Evolutionary conservation across 2,888 invertebrate genomes (phyloP), one percentile per base, ranked within the genome.

Genomic region (Trissoscelio sp.): DNA sequence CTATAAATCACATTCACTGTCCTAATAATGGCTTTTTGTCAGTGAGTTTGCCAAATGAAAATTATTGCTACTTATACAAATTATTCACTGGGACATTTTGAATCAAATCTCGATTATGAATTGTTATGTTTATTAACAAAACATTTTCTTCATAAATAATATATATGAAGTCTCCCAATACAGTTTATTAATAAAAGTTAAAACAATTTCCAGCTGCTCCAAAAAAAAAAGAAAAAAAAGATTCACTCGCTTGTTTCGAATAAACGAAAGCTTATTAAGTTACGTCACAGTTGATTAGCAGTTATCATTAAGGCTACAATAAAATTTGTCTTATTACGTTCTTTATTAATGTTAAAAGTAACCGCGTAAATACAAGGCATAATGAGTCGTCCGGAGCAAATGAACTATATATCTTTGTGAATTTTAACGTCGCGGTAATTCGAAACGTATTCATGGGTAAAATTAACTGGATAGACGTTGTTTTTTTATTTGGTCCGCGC

Each of bases 11-110:
- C 14, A 24, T 20, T n/a, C 62, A 62, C 31, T 62, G 77, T 69
- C 77, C 77, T 14, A 53, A 75, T 80, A 80, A 75, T 60, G 24
- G 60, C 60, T 69, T 53, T 62, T 77, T 77, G 66, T 77, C 77
- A 62, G 58, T 67, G 42, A 58, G 60, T 75, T 60, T 60, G 53
- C 67, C 60, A 60, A 75, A 67, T 24, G 34, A 31, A 58, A 66
- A 58, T 75, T 62, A 75, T 51, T 48, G 51, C 57, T 12, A 28
- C 14, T 51, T 51, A 18, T 20, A 24, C 7, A 62, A 64, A 66
- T 64, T 55, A 42, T 31, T 42, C 20, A 39, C 12, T 16, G 11
- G 34, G 9, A 39, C 28, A 16, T 11, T 3, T 12, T 14, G 3
- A 14, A 42, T 6, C 42, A 42, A 28, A 28, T 28, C 28, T 28